These are phyloP conservation scores for Calameuta filiformis DNA, from an alignment of 2,888 invertebrate genomes.

Conservation along the genomic window DNA sequence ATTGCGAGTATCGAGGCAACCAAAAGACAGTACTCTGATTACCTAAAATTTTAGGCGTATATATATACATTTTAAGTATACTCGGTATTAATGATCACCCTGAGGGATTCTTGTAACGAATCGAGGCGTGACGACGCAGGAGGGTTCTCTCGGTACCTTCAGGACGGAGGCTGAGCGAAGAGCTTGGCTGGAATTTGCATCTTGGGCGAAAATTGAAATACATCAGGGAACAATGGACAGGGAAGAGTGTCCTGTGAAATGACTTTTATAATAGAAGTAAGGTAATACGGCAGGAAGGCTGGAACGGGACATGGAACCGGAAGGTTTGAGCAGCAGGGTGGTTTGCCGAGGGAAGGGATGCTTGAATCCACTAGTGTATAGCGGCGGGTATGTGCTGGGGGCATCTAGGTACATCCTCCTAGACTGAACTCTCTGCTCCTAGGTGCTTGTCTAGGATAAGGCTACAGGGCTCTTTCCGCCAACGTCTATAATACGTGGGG, in stretches of 20 bases:
- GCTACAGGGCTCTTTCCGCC: not conserved
- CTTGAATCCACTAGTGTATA: not conserved
- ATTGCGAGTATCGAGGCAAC: not conserved
- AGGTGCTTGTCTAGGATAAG: not conserved
- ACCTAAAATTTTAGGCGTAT: no score
- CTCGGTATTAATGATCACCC: not conserved
- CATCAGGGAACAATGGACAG: slow-evolving; percentile 47
- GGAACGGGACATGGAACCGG: not conserved
- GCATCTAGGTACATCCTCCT: not conserved
- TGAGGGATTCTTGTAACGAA: not conserved
- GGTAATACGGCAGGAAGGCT: not conserved
- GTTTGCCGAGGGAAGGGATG: slow-evolving; percentile 6
- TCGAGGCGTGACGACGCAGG: not conserved
- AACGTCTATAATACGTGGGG: not conserved
- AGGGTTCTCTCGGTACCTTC: not conserved
- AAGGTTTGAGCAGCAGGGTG: slow-evolving; percentile 3
- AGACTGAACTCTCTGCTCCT: not conserved
- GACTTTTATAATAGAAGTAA: slow-evolving; percentile 54
- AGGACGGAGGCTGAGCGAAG: not conserved
- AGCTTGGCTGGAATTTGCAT: slow-evolving; percentile 48
- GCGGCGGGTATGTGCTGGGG: not conserved
- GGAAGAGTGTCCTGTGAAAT: slow-evolving; percentile 51
- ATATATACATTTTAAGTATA: no score
- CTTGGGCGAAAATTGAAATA: slow-evolving; percentile 58
- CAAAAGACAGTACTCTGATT: not conserved